Evolutionary conservation across 2,888 invertebrate genomes (phyloP).

Genomic region (Celastrina argiolus): DNA sequence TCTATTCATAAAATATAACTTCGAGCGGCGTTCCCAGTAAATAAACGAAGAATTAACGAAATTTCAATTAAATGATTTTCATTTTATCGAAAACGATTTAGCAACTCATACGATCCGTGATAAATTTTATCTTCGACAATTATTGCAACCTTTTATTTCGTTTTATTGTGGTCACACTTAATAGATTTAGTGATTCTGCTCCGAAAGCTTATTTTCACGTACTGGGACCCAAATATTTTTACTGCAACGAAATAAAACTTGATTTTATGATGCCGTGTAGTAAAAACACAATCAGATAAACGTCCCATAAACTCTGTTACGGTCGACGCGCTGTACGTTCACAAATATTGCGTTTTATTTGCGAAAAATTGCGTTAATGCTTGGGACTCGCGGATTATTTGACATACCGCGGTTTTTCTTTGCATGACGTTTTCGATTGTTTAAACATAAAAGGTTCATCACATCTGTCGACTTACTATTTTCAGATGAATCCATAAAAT

Average conservation of each 20-base stretch:
- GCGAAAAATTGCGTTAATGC: slow-evolving; percentile 18
- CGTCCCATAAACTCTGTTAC: slow-evolving; percentile 14
- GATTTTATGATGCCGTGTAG: slow-evolving; percentile 13
- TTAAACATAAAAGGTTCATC: neutral
- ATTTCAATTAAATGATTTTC: neutral
- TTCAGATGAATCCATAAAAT: too few species aligned
- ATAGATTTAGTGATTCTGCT: neutral
- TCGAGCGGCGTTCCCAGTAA: neutral
- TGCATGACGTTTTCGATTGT: neutral
- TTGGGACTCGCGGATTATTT: slow-evolving; percentile 7
- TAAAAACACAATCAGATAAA: slow-evolving; percentile 20
- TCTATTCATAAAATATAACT: neutral
- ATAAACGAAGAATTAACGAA: too few species aligned
- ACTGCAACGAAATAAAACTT: slow-evolving; percentile 16
- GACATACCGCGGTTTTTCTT: slow-evolving; percentile 1
- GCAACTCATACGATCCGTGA: neutral
- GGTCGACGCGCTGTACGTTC: neutral
- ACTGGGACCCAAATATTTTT: slow-evolving; percentile 7
- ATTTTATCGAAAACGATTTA: neutral
- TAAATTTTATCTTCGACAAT: neutral
- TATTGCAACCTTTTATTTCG: neutral
- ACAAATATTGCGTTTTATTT: slow-evolving; percentile 16
- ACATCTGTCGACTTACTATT: too few species aligned
- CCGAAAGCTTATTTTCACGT: neutral
- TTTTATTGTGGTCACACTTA: neutral